phyloP scores from a whole-genome alignment of 2,797 vertebrate species.

The Pipistrellus kuhlii region DNA sequence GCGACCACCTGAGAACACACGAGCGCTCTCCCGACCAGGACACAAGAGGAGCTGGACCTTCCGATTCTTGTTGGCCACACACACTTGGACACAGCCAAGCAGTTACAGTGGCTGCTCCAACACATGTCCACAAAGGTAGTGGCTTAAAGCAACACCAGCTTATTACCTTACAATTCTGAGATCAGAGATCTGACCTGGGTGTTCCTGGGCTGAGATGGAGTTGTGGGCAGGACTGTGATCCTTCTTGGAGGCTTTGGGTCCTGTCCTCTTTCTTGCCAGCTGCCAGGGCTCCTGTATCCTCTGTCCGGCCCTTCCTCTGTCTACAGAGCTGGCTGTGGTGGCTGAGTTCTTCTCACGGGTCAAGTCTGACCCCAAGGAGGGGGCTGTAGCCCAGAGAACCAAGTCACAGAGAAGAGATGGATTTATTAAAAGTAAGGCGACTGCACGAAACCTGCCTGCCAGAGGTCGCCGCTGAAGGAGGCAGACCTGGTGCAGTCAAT shows the following conservation, averaged over 20 bases:
- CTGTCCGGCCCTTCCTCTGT: neutral
- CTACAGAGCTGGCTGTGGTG: rapidly evolving
- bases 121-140: neutral
- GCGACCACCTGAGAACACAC: rapidly evolving
- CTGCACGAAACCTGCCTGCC: rapidly evolving
- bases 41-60: neutral
- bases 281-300: rapidly evolving
- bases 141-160: neutral
- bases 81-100: too few species aligned
- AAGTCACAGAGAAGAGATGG: neutral
- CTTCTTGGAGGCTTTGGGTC: neutral
- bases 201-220: neutral
- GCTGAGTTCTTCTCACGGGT: too few species aligned
- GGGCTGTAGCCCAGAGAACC: rapidly evolving
- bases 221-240: neutral
- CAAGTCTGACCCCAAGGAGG: neutral
- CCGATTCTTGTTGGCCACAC: neutral
- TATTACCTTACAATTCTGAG: neutral
- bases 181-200: neutral
- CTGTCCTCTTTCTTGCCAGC: neutral
- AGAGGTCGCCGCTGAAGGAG: rapidly evolving
- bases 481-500: neutral
- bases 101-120: neutral
- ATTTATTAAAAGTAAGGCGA: rapidly evolving
- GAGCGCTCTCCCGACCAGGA: rapidly evolving